Percentiles rank a stretch among this genome's conserved stretches.
Evolutionary conservation across 1,140 invertebrate species (phyloP).

Genomic region (Temnothorax curvispinosus): DNA sequence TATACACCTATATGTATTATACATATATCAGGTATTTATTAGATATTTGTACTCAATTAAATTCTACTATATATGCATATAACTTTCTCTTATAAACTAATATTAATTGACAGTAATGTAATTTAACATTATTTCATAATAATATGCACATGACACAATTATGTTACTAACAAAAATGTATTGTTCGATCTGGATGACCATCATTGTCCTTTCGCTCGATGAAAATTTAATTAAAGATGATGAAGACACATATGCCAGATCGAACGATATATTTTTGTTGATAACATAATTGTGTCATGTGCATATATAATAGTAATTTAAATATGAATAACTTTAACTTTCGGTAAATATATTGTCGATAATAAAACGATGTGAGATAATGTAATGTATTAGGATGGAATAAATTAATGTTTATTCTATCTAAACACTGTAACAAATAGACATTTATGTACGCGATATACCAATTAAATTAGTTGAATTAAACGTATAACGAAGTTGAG

Average conservation of each 20-base stretch:
- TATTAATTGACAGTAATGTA: conserved; percentile 1
- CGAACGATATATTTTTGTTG: background rate
- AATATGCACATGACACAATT: background rate
- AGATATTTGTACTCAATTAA: too few relatives aligned
- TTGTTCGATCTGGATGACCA: background rate
- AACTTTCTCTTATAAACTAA: conserved; percentile 1
- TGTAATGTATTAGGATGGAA: background rate
- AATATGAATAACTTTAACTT: background rate
- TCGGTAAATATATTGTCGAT: background rate
- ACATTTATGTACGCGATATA: background rate
- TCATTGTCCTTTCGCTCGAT: background rate
- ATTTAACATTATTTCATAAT: conserved; percentile 2
- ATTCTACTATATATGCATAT: background rate
- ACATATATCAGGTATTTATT: too few relatives aligned
- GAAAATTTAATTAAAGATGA: conserved; percentile 25
- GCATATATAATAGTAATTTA: background rate
- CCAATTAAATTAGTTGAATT: background rate
- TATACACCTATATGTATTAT: too few relatives aligned
- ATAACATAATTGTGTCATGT: background rate
- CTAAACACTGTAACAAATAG: background rate
- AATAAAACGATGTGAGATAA: background rate
- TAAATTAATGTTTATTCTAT: background rate
- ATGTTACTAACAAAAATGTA: background rate
- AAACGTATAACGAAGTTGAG: background rate
- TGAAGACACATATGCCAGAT: background rate